Evolutionary conservation across 2,797 vertebrate species (phyloP).

Genomic region (Monodelphis domestica): DNA sequence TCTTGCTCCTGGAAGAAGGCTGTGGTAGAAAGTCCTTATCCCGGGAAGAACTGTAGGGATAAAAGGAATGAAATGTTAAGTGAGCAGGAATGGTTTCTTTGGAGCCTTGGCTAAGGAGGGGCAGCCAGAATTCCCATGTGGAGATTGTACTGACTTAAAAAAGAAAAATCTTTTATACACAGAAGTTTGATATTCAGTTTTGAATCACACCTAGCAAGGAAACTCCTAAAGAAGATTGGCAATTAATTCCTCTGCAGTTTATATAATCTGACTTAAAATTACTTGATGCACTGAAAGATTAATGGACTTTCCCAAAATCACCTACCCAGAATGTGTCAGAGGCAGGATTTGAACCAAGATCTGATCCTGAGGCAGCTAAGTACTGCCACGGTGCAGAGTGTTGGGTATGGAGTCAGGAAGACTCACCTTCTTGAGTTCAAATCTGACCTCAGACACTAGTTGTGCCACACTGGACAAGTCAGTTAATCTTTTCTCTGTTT

Average conservation of each 20-base stretch:
- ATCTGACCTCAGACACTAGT: too few relatives aligned
- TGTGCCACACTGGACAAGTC: too few relatives aligned
- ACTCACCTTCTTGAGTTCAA: too few relatives aligned
- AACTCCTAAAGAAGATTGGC: too few relatives aligned
- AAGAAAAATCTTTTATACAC: neutral
- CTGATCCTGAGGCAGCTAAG: too few relatives aligned
- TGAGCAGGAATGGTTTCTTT: neutral
- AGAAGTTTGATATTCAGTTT: neutral
- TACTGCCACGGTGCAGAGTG: too few relatives aligned
- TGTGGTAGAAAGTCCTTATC: constrained; percentile 83
- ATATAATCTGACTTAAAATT: neutral
- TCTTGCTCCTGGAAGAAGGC: constrained; percentile 88
- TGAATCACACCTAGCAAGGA: neutral
- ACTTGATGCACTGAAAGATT: neutral
- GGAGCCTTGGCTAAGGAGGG: rapidly evolving
- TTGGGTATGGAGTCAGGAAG: too few relatives aligned
- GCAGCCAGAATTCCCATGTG: neutral
- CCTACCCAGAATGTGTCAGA: neutral
- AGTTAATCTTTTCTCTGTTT: too few relatives aligned
- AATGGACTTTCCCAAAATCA: neutral
- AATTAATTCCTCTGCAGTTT: neutral
- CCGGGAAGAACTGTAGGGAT: constrained; percentile 84
- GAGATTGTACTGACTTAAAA: neutral
- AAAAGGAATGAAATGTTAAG: neutral
- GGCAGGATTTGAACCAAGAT: neutral